Evolutionary conservation across 2,113 vertebrate genomes (phyloP).

Genomic region (Galeopterus variegatus): DNA sequence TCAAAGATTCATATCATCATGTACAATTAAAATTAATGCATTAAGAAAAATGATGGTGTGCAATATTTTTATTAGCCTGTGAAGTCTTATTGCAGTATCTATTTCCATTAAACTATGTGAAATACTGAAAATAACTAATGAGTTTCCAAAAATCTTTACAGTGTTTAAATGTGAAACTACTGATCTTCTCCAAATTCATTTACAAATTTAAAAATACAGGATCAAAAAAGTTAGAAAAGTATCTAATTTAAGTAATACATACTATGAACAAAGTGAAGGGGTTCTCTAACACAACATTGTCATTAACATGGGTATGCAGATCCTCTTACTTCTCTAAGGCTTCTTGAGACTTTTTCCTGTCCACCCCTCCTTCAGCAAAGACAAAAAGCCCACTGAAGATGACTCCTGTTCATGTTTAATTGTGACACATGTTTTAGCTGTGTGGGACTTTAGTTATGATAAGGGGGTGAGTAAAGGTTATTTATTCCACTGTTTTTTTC

Average conservation of each 20-base stretch:
- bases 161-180: not conserved
- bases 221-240: not conserved
- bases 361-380: not conserved
- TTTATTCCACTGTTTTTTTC: not conserved
- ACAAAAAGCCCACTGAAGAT: not conserved
- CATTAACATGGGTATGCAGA: not conserved
- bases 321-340: not conserved
- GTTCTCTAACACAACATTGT: not conserved
- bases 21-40: slow-evolving; percentile 53
- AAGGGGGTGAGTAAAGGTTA: not conserved
- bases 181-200: slow-evolving; percentile 23
- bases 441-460: not conserved
- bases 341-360: not conserved
- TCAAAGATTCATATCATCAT: slow-evolving; percentile 45
- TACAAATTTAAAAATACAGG: not conserved
- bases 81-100: not conserved
- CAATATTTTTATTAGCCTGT: slow-evolving; percentile 56
- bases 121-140: slow-evolving; percentile 25
- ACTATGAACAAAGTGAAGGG: not conserved
- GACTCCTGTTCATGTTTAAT: not conserved
- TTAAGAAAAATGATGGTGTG: slow-evolving; percentile 53
- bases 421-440: not conserved
- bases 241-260: not conserved
- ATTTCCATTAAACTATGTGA: slow-evolving; percentile 25
- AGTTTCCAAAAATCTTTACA: not conserved